Percentiles rank a stretch among this genome's conserved stretches.
Conservation (phyloP, 2,888 invertebrate genomes). For the Dolichopus griseipennis region DNA sequence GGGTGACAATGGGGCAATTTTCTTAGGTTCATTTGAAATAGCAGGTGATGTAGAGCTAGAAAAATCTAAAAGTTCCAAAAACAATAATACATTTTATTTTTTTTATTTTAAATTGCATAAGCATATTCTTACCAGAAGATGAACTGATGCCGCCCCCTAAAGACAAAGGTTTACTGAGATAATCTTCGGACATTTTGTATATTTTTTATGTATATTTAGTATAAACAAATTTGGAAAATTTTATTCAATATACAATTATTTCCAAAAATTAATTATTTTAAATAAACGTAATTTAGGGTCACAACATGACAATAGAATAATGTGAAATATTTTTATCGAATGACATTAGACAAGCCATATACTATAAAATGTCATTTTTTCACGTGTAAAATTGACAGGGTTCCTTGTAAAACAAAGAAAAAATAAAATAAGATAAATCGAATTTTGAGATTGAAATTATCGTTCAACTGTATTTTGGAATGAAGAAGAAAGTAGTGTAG, state of each 20-base stretch:
- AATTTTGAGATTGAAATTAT: no score
- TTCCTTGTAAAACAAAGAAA: no score
- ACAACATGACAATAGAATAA: constrained; percentile 3
- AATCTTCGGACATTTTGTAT: constrained; percentile 40
- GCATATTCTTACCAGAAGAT: constrained; percentile 32
- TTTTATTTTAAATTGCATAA: constrained; percentile 25
- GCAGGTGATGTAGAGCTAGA: constrained; percentile 14
- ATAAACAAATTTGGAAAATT: not conserved
- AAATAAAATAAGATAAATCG: no score
- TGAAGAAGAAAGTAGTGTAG: no score
- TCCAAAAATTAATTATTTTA: not conserved
- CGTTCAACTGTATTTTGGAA: no score
- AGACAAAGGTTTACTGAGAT: constrained; percentile 39
- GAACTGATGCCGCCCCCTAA: constrained; percentile 26
- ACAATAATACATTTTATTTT: constrained; percentile 20
- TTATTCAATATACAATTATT: not conserved
- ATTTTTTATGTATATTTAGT: not conserved
- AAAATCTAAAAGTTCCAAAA: constrained; percentile 11
- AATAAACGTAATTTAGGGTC: not conserved
- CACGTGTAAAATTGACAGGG: not conserved
- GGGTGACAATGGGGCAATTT: constrained; percentile 51
- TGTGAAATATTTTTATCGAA: not conserved
- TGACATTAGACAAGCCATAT: not conserved
- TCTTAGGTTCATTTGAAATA: constrained; percentile 21
- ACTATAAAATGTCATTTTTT: not conserved